A percentile compares a stretch with the other conserved stretches of the same genome.
These are phyloP conservation scores for Hybos culiciformis DNA, from an alignment of 2,888 invertebrate genomes.

Conservation along the genomic window DNA sequence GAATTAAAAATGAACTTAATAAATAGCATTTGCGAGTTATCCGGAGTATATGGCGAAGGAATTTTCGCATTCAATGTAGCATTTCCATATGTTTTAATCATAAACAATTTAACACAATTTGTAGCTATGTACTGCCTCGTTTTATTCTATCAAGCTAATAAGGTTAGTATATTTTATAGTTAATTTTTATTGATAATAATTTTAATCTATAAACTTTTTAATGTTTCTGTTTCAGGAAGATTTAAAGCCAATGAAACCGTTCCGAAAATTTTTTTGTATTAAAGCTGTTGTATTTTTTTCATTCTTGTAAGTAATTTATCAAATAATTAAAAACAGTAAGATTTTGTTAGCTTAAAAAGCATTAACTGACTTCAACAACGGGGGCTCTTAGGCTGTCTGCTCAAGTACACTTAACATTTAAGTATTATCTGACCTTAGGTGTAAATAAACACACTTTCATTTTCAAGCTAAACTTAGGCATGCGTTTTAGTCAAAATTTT, in stretches of 20 bases:
- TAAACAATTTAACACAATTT: slow-evolving; percentile 89
- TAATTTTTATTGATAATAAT: slow-evolving; percentile 1
- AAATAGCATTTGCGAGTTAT: slow-evolving; percentile 70
- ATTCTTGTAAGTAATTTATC: slow-evolving; percentile 69
- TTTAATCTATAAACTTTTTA: background rate
- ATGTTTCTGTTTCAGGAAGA: slow-evolving; percentile 37
- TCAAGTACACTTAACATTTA: too few relatives aligned
- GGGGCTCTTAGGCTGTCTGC: too few relatives aligned
- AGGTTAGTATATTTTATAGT: slow-evolving; percentile 32
- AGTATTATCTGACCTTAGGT: too few relatives aligned
- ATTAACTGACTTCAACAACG: too few relatives aligned
- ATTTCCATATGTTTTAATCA: slow-evolving; percentile 76
- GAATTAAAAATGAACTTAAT: too few relatives aligned
- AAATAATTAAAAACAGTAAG: too few relatives aligned
- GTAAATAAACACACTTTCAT: too few relatives aligned
- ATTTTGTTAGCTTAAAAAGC: too few relatives aligned
- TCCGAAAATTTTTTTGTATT: slow-evolving; percentile 91
- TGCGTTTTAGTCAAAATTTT: too few relatives aligned
- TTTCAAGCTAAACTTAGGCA: too few relatives aligned
- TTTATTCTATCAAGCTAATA: slow-evolving; percentile 82
- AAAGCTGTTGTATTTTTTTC: slow-evolving; percentile 97
- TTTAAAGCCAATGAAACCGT: slow-evolving; percentile 80
- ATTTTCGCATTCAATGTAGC: slow-evolving; percentile 73
- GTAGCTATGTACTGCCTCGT: slow-evolving; percentile 93
- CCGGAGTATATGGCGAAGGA: slow-evolving; percentile 81